Conservation (phyloP, 2,797 vertebrate genomes). For the Remorina albescens region DNA sequence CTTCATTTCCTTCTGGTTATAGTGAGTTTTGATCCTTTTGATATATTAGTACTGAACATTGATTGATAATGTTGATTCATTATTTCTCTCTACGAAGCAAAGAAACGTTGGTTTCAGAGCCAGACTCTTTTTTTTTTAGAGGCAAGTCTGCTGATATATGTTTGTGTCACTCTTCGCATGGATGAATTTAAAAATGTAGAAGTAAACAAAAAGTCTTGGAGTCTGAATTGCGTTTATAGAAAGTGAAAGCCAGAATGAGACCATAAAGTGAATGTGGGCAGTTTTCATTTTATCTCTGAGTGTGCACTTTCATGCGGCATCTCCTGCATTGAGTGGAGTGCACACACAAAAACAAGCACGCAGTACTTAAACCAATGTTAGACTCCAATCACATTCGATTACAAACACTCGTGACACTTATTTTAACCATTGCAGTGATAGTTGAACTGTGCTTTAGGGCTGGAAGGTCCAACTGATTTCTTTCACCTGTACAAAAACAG, state of each 20-base stretch:
- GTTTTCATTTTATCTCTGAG: slow-evolving; percentile 50
- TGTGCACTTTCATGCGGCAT: slow-evolving; percentile 37
- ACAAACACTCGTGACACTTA: slow-evolving; percentile 31
- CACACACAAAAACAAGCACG: slow-evolving; percentile 47
- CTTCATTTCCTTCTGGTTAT: no score
- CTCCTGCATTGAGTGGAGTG: slow-evolving; percentile 44
- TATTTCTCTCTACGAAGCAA: neutral
- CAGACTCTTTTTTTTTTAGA: no score
- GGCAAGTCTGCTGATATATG: no score
- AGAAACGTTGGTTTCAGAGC: neutral
- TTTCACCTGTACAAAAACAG: slow-evolving; percentile 40
- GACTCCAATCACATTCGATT: slow-evolving; percentile 37
- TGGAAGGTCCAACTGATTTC: slow-evolving; percentile 37
- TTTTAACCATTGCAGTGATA: slow-evolving; percentile 31
- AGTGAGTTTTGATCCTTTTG: neutral
- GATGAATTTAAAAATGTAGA: no score
- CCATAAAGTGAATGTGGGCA: slow-evolving; percentile 26
- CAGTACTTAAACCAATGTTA: slow-evolving; percentile 49
- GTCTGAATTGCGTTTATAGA: neutral
- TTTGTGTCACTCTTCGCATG: no score
- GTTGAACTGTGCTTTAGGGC: slow-evolving; percentile 32
- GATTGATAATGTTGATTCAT: neutral
- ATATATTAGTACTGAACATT: neutral
- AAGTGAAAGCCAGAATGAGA: slow-evolving; percentile 25
- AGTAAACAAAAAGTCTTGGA: no score